Conservation (phyloP, 2,797 vertebrate genomes). For the Dryobates pubescens region DNA sequence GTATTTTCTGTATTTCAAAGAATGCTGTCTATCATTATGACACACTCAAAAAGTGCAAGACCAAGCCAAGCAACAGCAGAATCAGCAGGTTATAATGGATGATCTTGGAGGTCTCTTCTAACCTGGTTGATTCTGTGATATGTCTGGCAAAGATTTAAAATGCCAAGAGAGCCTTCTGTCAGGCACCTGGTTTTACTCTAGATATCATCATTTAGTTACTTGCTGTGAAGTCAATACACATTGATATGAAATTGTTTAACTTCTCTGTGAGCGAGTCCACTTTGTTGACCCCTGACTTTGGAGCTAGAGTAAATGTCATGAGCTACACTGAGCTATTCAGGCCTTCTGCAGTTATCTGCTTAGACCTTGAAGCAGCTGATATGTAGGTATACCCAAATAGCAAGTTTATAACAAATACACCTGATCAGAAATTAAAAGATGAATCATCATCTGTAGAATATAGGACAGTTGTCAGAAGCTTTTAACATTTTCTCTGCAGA, state of each 20-base stretch:
- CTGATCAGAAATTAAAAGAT: conserved; percentile 5
- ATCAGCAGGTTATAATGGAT: background rate
- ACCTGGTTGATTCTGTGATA: too few species aligned
- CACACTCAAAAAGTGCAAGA: background rate
- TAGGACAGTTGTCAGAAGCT: background rate
- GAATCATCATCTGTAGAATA: background rate
- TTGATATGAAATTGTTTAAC: background rate
- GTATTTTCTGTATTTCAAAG: conserved; percentile 3
- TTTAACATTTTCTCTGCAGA: background rate
- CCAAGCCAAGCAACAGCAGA: background rate
- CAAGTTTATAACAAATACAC: background rate
- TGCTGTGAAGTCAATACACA: background rate
- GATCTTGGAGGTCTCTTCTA: too few species aligned
- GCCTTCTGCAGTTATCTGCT: background rate
- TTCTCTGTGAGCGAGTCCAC: fast-evolving
- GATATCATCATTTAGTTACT: background rate
- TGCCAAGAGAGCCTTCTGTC: background rate
- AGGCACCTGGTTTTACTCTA: background rate
- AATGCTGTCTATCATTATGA: background rate
- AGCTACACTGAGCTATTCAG: background rate
- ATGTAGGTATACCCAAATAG: background rate
- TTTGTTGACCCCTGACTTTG: background rate
- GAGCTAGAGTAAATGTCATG: background rate
- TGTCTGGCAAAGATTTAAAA: background rate
- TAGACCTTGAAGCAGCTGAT: background rate